Evolutionary conservation across 2,888 invertebrate genomes (phyloP).

Genomic region (Cantharis nigra): DNA sequence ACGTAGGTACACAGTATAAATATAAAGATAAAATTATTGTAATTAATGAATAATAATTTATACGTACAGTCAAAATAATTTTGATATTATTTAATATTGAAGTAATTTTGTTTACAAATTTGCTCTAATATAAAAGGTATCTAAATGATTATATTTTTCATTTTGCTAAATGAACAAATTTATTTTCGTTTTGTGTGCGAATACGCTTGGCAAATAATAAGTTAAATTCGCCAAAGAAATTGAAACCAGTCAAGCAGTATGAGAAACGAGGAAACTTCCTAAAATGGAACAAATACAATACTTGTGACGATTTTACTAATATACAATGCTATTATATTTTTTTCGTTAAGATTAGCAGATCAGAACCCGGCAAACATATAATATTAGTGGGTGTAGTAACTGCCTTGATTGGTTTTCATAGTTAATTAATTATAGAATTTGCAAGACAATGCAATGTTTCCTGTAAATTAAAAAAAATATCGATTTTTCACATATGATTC

Average conservation of each 20-base stretch:
- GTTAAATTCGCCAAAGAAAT: neutral
- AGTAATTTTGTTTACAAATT: neutral
- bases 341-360: neutral
- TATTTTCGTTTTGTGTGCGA: neutral
- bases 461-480: too few species aligned
- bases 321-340: neutral
- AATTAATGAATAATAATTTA: neutral
- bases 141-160: neutral
- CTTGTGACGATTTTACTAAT: neutral
- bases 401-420: too few species aligned
- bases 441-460: too few species aligned
- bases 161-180: neutral
- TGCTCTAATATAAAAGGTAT: neutral
- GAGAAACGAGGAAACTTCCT: neutral
- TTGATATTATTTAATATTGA: neutral
- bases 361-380: neutral
- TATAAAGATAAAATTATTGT: neutral
- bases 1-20: neutral
- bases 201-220: neutral
- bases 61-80: neutral
- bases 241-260: neutral
- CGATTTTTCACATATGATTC: too few species aligned
- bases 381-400: too few species aligned
- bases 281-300: neutral
- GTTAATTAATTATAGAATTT: too few species aligned